These are phyloP conservation scores for Aplysina aerophoba DNA, from an alignment of 37 sponge, comb jelly and placozoan species.

Conservation along the genomic window DNA sequence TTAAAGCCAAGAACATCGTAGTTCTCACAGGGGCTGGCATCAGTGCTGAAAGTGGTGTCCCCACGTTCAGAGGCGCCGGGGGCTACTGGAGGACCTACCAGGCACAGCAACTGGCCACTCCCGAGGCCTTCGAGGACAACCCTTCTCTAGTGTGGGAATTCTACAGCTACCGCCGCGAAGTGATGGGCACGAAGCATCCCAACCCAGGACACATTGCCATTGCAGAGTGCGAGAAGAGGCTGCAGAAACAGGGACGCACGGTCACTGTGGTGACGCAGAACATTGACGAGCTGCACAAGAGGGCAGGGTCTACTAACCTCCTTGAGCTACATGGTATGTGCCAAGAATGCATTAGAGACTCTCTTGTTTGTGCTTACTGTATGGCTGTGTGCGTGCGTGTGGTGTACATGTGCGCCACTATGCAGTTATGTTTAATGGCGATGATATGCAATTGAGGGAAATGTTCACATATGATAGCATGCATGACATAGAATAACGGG, in stretches of 20 bases:
- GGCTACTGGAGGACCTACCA: conserved; percentile 89
- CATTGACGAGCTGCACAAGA: conserved; percentile 89
- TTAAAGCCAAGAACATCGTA: conserved; percentile 72
- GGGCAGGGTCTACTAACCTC: conserved; percentile 79
- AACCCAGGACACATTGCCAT: conserved; percentile 73
- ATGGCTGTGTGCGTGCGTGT: too few relatives aligned
- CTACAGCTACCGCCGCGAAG: conserved; percentile 90
- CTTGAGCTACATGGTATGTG: conserved; percentile 84
- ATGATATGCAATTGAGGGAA: too few relatives aligned
- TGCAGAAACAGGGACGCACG: conserved; percentile 71
- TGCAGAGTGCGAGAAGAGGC: conserved; percentile 81
- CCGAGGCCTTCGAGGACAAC: conserved; percentile 73
- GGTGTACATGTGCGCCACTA: too few relatives aligned
- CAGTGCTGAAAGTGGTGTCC: conserved; percentile 95
- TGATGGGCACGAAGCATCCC: conserved; percentile 65
- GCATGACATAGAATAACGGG: too few relatives aligned
- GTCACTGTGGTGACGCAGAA: conserved; percentile 92
- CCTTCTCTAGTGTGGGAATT: conserved; percentile 97
- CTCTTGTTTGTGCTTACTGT: too few relatives aligned
- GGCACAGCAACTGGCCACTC: conserved; percentile 90
- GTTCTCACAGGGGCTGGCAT: conserved; percentile 90
- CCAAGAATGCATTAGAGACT: too few relatives aligned
- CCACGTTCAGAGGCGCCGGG: conserved; percentile 91
- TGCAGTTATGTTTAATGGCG: too few relatives aligned
- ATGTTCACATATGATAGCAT: too few relatives aligned